Percentiles rank a stretch among this genome's conserved stretches.
These are phyloP conservation scores for Platichthys stellatus DNA, from an alignment of 2,113 vertebrate species.

Conservation along the genomic window DNA sequence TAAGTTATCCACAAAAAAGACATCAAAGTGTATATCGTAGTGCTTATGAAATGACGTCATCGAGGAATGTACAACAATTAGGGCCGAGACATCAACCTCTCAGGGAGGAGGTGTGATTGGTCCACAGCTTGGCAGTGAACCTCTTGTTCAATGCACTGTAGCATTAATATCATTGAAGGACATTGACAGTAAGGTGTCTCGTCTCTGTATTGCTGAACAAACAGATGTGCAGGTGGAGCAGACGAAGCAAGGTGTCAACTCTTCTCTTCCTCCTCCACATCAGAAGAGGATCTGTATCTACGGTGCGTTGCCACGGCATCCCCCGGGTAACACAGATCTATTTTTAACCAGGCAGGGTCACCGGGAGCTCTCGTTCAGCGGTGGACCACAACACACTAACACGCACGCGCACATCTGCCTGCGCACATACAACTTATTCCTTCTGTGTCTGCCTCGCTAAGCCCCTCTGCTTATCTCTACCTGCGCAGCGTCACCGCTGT, in stretches of 20 bases:
- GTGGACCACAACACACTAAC: slow-evolving; percentile 52
- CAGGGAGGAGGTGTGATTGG: slow-evolving; percentile 21
- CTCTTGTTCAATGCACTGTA: slow-evolving; percentile 12
- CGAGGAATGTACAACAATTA: slow-evolving; percentile 49
- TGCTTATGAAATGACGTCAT: slow-evolving; percentile 43
- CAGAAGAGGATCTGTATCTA: slow-evolving; percentile 69
- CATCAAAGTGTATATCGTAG: slow-evolving; percentile 49
- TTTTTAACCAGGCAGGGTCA: slow-evolving; percentile 76
- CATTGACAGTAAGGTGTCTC: too few species aligned
- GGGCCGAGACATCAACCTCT: slow-evolving; percentile 17
- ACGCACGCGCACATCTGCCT: slow-evolving; percentile 16
- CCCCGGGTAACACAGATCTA: slow-evolving; percentile 72
- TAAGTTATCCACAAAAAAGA: slow-evolving; percentile 53
- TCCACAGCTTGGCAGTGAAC: slow-evolving; percentile 35
- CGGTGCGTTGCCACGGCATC: slow-evolving; percentile 74
- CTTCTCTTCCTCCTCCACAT: slow-evolving; percentile 54
- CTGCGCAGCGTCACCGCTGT: background rate
- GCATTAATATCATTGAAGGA: slow-evolving; percentile 21
- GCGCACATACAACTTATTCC: slow-evolving; percentile 7
- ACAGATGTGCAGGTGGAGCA: slow-evolving; percentile 53
- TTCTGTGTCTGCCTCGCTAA: background rate
- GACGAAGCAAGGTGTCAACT: slow-evolving; percentile 55
- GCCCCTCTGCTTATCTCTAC: slow-evolving; percentile 19
- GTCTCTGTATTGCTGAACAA: slow-evolving; percentile 44
- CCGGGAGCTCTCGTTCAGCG: slow-evolving; percentile 48